Conservation (phyloP, 1,140 invertebrate genomes). For the Macrobrachium nipponense region DNA sequence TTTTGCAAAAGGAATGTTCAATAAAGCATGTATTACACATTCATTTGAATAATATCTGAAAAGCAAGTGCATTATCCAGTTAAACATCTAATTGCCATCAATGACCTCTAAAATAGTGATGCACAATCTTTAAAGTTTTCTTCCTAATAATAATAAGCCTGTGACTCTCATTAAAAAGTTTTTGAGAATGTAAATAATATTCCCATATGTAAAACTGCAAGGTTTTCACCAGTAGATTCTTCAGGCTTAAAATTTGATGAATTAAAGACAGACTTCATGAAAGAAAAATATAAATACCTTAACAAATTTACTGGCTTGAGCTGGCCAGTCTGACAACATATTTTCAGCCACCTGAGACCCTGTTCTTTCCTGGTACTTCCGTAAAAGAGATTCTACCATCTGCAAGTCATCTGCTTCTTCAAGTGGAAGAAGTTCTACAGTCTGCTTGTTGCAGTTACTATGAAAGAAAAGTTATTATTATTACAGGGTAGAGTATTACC, state of each 20-base stretch:
- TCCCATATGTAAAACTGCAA: background rate
- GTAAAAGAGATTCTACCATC: conserved; percentile 82
- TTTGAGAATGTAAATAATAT: background rate
- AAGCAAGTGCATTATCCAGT: too few species aligned
- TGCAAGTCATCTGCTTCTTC: conserved; percentile 83
- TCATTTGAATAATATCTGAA: too few species aligned
- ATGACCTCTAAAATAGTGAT: too few species aligned
- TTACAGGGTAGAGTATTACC: background rate
- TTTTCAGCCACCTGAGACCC: conserved; percentile 86
- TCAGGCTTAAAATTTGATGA: background rate
- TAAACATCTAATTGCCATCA: too few species aligned
- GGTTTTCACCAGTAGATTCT: too few species aligned
- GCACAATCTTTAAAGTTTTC: too few species aligned
- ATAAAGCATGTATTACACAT: too few species aligned
- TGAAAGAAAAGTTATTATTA: conserved; percentile 64
- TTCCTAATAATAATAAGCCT: too few species aligned
- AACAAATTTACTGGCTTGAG: conserved; percentile 83
- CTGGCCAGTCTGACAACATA: conserved; percentile 86
- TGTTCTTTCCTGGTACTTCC: conserved; percentile 91
- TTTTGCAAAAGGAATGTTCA: too few species aligned
- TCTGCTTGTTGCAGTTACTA: conserved; percentile 90
- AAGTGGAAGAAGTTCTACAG: conserved; percentile 87
- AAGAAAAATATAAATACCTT: conserved; percentile 75
- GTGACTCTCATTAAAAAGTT: too few species aligned
- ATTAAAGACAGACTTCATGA: too few species aligned